These are phyloP conservation scores for Poecilia gillii DNA, from an alignment of 2,797 vertebrate genomes.

Conservation along the genomic window DNA sequence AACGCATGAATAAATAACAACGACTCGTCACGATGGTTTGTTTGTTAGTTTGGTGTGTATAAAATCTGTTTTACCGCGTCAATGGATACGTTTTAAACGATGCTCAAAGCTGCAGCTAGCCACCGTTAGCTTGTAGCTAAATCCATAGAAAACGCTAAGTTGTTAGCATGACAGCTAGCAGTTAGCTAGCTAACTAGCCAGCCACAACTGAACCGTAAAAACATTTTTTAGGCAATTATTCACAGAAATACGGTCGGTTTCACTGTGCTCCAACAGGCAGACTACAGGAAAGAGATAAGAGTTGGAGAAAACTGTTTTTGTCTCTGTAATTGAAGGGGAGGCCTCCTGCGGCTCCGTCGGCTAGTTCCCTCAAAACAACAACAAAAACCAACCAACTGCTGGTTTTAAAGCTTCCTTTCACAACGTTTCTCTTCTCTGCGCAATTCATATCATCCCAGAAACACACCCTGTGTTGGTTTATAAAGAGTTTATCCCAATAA, in stretches of 20 bases:
- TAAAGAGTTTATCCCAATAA: neutral
- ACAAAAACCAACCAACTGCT: conserved; percentile 51
- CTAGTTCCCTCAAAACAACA: conserved; percentile 65
- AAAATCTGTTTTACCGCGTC: neutral
- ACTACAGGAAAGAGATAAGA: neutral
- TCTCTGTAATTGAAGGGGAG: conserved; percentile 36
- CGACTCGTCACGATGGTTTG: too few relatives aligned
- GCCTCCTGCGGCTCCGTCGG: conserved; percentile 48
- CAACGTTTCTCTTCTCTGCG: too few relatives aligned
- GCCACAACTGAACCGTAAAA: neutral
- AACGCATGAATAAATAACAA: neutral
- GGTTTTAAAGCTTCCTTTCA: neutral
- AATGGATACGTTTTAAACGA: neutral
- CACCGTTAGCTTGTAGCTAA: conserved; percentile 20
- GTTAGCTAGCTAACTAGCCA: conserved; percentile 22
- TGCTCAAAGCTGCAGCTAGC: conserved; percentile 12
- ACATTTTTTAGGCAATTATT: neutral
- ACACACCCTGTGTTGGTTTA: rapidly evolving
- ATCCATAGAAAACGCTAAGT: conserved; percentile 15
- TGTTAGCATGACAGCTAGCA: conserved; percentile 57
- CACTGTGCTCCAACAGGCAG: rapidly evolving
- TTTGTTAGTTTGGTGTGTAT: neutral
- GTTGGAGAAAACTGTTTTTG: neutral
- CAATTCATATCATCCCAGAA: rapidly evolving
- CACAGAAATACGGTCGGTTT: too few relatives aligned